These are phyloP conservation scores for Alexandromys fortis DNA, from an alignment of 2,113 vertebrate genomes.

Conservation along the genomic window DNA sequence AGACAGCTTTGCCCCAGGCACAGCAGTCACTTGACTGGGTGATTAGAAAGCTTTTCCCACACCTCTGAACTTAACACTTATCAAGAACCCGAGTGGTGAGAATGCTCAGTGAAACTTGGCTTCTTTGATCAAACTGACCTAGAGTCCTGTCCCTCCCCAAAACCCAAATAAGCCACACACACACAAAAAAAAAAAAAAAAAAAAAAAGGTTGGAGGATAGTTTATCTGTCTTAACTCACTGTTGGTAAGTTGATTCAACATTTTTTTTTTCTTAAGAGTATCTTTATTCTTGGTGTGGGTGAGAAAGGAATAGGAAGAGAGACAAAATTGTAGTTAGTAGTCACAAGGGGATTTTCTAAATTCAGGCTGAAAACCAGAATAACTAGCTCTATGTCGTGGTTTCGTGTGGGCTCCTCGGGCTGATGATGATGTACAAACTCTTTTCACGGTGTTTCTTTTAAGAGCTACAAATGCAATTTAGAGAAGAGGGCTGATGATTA, in stretches of 20 bases:
- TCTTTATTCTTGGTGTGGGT: neutral
- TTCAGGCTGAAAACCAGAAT: neutral
- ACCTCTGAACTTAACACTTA: neutral
- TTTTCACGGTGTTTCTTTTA: constrained; percentile 1
- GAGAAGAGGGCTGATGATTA: neutral
- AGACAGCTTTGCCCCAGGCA: neutral
- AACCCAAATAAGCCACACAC: neutral
- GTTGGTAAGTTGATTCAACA: neutral
- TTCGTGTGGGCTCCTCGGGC: neutral
- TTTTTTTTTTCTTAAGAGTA: neutral
- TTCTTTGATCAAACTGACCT: constrained; percentile 7
- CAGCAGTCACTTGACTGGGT: neutral
- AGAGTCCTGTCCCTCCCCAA: neutral
- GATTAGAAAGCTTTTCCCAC: neutral
- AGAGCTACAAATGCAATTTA: neutral
- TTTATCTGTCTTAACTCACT: neutral
- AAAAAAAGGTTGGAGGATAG: neutral
- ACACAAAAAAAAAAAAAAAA: too few relatives aligned
- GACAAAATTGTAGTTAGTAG: neutral
- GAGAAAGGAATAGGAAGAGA: neutral
- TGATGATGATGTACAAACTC: neutral
- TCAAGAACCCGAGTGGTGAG: neutral
- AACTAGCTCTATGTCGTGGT: neutral
- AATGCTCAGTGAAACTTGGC: too few relatives aligned
- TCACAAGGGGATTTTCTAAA: neutral